Base-by-base conservation (phyloP, 2,113 vertebrate species). In the Martes martes region DNA sequence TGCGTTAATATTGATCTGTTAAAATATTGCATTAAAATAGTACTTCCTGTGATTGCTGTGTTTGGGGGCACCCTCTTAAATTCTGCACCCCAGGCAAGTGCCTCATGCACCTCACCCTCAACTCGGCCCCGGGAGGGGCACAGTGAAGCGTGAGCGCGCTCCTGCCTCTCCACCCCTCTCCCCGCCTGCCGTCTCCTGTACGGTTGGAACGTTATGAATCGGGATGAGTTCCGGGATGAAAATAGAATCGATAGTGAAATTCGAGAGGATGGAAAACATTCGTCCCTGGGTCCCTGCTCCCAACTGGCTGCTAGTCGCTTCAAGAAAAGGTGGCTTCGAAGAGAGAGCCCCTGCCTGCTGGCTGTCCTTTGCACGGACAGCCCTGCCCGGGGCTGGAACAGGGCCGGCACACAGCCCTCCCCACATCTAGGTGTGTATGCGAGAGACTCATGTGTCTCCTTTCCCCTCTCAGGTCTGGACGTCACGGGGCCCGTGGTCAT, bases 111-210 rank as follows among this genome's bases (percentile, higher is more conserved):
- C 26, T 52, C 50, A 19, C 1, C 14, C 16, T 18, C 4, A 3
- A 23, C 42, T 80, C 9, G 1, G 78, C 28, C 39, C 39, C 15
- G 4, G 15, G 1, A 4, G 26, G 42, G 31, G 6, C 21, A 11
- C 16, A 19, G 1, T 16, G n/a, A 61, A 52, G 11, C 23, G 24
- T 21, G 24, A 4, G 3, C 0, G 0, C 28, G 3, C 19, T 19
- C 36, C 24, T 7, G 4, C 13, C 19, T 57, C 11, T 6, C 24
- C 9, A 0, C 4, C 23, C 31, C 14, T 23, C n/a, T 36, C 16
- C 16, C 47, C 8, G 2, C 15, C 26, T 7, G 10, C 14, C 31
- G 3, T 45, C 55, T 11, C 0, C 26, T 42, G 71, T 19, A 8
- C 0, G 4, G 73, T 26, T 33, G 59, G 4, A 13, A 21, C 28